phyloP scores from a whole-genome alignment of 2,797 vertebrate genomes.

The Lepidocolaptes lacrymiger region DNA sequence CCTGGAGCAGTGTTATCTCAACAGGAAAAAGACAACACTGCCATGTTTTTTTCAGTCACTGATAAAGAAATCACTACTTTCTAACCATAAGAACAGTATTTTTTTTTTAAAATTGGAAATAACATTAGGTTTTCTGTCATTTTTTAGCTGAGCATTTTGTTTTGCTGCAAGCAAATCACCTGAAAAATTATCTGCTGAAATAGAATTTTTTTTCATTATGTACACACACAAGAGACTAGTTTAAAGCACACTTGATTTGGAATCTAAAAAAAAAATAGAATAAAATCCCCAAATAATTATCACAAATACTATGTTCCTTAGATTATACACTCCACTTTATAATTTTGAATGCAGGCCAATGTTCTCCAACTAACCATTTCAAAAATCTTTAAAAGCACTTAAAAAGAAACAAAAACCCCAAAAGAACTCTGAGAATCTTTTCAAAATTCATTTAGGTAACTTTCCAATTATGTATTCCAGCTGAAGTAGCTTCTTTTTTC shows the following conservation, averaged over 20 bases:
- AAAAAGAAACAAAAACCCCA: rapidly evolving
- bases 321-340: background rate
- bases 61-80: constrained; percentile 33
- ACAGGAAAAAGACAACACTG: background rate
- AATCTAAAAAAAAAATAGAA: background rate
- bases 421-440: constrained; percentile 22
- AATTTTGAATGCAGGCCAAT: constrained; percentile 40
- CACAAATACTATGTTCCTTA: constrained; percentile 32
- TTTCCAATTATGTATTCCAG: constrained; percentile 43
- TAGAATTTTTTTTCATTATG: constrained; percentile 42
- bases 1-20: background rate
- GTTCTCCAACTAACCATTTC: constrained; percentile 23
- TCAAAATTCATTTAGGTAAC: constrained; percentile 29
- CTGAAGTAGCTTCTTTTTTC: constrained; percentile 16
- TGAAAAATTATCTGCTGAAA: constrained; percentile 68
- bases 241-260: constrained; percentile 58
- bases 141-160: constrained; percentile 61
- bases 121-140: constrained; percentile 31
- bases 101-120: background rate
- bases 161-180: constrained; percentile 68
- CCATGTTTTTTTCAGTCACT: background rate
- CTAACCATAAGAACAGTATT: background rate
- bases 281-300: constrained; percentile 45
- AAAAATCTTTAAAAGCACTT: background rate
- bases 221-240: constrained; percentile 31